A percentile compares a stretch with the other conserved stretches of the same genome.
Evolutionary conservation across 2,888 invertebrate genomes (phyloP).

Genomic region (Euproctis similis): DNA sequence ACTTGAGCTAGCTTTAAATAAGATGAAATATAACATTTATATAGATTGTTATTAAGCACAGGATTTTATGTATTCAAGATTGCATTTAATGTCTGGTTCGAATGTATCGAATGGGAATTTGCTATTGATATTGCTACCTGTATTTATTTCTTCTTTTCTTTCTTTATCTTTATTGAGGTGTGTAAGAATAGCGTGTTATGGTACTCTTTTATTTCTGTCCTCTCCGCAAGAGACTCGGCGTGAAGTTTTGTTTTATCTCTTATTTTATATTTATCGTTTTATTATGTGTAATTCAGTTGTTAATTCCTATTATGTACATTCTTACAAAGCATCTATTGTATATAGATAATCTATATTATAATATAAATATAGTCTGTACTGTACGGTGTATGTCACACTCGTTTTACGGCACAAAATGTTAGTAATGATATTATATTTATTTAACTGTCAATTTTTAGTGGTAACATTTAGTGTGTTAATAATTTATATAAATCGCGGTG

Average conservation of each 20-base stretch:
- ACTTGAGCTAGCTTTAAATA: conserved; percentile 67
- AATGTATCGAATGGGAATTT: conserved; percentile 10
- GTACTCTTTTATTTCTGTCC: too few species aligned
- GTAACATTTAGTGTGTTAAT: conserved; percentile 53
- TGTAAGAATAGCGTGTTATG: background rate
- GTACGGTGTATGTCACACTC: conserved; percentile 70
- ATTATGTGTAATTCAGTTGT: conserved; percentile 6
- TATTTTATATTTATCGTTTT: background rate
- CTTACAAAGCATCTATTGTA: conserved; percentile 46
- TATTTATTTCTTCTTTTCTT: background rate
- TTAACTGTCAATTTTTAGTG: conserved; percentile 73
- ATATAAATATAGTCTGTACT: conserved; percentile 58
- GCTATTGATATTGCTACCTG: conserved; percentile 5
- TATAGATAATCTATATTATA: conserved; percentile 60
- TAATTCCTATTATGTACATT: conserved; percentile 8
- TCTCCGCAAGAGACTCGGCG: too few species aligned
- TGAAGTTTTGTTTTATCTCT: background rate
- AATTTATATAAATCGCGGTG: conserved; percentile 56
- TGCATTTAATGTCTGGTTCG: conserved; percentile 48
- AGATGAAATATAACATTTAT: conserved; percentile 61
- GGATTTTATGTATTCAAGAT: conserved; percentile 70
- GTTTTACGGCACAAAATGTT: conserved; percentile 75
- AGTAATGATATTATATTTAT: conserved; percentile 59
- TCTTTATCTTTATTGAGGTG: background rate
- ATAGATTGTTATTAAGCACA: conserved; percentile 75